A percentile compares a stretch with the other conserved stretches of the same genome.
Evolutionary conservation across 2,797 vertebrate genomes (phyloP).

Genomic region (Neosilurus hyrtlii): DNA sequence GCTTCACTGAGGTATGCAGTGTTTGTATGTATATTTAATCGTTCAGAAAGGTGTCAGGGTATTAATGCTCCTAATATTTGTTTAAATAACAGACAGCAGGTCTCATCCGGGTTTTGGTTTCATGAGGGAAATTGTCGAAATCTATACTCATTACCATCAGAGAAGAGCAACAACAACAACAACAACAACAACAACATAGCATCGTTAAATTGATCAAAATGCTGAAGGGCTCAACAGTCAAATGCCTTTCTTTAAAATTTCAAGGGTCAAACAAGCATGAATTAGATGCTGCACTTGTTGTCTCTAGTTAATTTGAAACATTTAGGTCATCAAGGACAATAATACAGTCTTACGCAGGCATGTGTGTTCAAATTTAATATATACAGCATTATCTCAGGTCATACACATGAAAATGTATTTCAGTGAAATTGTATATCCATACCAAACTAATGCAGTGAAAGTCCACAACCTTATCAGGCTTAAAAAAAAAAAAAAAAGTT

Average conservation of each 20-base stretch:
- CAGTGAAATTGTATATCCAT: background rate
- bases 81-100: background rate
- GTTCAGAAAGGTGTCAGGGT: background rate
- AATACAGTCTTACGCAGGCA: background rate
- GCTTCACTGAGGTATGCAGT: background rate
- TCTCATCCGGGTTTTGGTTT: background rate
- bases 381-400: constrained; percentile 3
- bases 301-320: background rate
- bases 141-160: background rate
- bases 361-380: background rate
- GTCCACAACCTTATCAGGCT: background rate
- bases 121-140: background rate
- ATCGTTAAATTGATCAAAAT: background rate
- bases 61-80: background rate
- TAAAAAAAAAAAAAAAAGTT: background rate
- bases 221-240: background rate
- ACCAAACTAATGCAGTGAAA: background rate
- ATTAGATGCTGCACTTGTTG: background rate
- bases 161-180: background rate
- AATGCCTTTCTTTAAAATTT: background rate
- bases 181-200: background rate
- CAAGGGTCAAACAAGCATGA: background rate
- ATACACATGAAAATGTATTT: background rate
- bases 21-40: background rate
- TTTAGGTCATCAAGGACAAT: background rate